Base-by-base conservation (phyloP, 2,797 vertebrate genomes). In the Anas acuta region DNA sequence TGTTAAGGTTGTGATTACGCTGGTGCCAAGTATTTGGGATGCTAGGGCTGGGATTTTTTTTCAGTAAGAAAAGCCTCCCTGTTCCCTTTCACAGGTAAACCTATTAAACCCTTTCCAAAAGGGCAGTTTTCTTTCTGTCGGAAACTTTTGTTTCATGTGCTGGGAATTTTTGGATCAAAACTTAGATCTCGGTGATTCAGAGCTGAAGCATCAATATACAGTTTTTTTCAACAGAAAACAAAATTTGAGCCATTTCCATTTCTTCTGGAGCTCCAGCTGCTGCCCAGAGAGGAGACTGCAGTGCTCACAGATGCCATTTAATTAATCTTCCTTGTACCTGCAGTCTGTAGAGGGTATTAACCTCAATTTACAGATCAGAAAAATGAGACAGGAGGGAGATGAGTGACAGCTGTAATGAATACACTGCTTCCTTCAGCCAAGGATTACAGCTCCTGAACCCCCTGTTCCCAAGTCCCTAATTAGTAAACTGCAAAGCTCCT, bases 331-430 rank as follows among this genome's bases (percentile, higher is more conserved):
- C 74, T 74, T 39, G 47, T 54, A 76, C 77, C 85, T 56, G 83
- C 0, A 1, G 53, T 67, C 64, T 74, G 5, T 13, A 71, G 85
- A 87, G 58, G 49, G 69, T 58, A 92, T 94, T 89, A 96, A 95
- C 93, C 84, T 89, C 91, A 77, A 93, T 92, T 93, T 92, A 74
- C 86, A 85, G 80, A 95, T 83, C 74, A 84, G 91, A 79, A 86
- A 90, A 90, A 79, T 9, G 77, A 93, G 87, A 70, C 70, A 64
- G 92, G 74, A 89, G 71, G 74, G 88, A 95, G 81, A 19, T 95
- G 88, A 95, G 69, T 92, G 96, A 89, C 92, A 95, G 88, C 71
- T 87, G 88, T 92, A 95, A 95, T 45, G 71, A 96, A 89, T 82
- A 84, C 69, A 33, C 19, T 15, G 41, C 93, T 82, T 53, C 47